These are phyloP conservation scores for Lasioglossum villosulum DNA, from an alignment of 2,888 invertebrate species.

Conservation along the genomic window DNA sequence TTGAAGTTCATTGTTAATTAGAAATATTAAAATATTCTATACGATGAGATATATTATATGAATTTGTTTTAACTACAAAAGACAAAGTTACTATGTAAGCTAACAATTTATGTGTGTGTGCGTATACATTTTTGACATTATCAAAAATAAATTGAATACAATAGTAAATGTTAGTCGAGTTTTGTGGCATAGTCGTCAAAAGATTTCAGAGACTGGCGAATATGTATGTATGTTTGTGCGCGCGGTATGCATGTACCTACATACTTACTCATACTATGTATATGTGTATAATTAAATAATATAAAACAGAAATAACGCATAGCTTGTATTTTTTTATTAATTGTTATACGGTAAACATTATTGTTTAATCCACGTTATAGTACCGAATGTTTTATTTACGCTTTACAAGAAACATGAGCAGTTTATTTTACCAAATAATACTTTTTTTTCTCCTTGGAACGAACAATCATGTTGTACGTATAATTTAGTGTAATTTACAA, in stretches of 20 bases:
- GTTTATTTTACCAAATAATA: slow-evolving; percentile 22
- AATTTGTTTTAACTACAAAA: slow-evolving; percentile 52
- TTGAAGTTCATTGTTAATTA: slow-evolving; percentile 43
- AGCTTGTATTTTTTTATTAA: slow-evolving; percentile 40
- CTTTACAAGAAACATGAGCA: slow-evolving; percentile 1
- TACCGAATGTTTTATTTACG: slow-evolving; percentile 8
- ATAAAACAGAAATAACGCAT: slow-evolving; percentile 44
- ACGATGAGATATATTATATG: slow-evolving; percentile 52
- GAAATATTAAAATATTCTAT: slow-evolving; percentile 49
- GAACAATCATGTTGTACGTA: slow-evolving; percentile 18
- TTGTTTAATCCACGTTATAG: slow-evolving; percentile 7
- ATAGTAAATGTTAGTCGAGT: slow-evolving; percentile 26
- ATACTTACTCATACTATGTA: slow-evolving; percentile 43
- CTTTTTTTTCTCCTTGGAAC: slow-evolving; percentile 6
- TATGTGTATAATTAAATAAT: slow-evolving; percentile 51
- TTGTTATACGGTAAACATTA: slow-evolving; percentile 24
- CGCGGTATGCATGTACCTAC: slow-evolving; percentile 17
- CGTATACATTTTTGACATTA: slow-evolving; percentile 26
- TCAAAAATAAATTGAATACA: slow-evolving; percentile 42
- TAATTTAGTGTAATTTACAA: slow-evolving; percentile 10
- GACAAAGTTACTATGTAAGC: slow-evolving; percentile 40
- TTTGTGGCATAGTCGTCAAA: slow-evolving; percentile 18
- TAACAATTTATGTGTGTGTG: slow-evolving; percentile 34
- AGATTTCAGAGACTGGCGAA: slow-evolving; percentile 22
- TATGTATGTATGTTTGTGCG: slow-evolving; percentile 15